Evolutionary conservation across 2,113 vertebrate genomes (phyloP).

Genomic region (Oophaga pumilio): DNA sequence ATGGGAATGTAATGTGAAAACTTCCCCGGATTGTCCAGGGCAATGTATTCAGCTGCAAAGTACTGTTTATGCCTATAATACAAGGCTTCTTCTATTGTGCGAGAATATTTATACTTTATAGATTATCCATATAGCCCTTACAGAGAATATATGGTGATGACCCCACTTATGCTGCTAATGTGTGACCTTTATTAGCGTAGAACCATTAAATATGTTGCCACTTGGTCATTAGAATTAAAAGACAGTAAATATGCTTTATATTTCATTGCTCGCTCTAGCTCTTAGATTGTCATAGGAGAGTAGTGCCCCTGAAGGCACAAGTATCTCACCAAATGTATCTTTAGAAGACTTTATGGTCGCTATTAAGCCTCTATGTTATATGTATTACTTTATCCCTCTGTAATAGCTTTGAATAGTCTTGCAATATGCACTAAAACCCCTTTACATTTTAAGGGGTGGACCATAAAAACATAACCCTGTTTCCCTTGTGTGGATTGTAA

Average conservation of each 20-base stretch:
- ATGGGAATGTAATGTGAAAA: slow-evolving; percentile 5
- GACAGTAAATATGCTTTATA: not conserved
- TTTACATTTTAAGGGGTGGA: too few relatives aligned
- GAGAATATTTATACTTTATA: slow-evolving; percentile 5
- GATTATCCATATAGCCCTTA: slow-evolving; percentile 12
- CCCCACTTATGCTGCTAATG: slow-evolving; percentile 31
- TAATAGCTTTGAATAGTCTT: not conserved
- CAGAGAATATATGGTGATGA: slow-evolving; percentile 15
- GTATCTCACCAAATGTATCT: slow-evolving; percentile 36
- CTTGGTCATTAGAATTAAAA: slow-evolving; percentile 29
- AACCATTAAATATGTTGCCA: slow-evolving; percentile 21
- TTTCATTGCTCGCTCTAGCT: slow-evolving; percentile 31
- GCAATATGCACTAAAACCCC: not conserved
- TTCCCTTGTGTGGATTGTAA: too few relatives aligned
- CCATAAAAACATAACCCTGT: too few relatives aligned
- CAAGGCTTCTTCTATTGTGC: not conserved
- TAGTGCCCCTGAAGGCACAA: not conserved
- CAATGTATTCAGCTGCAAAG: not conserved
- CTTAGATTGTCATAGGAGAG: slow-evolving; percentile 21
- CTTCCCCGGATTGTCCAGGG: not conserved
- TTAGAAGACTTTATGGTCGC: not conserved
- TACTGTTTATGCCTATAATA: not conserved
- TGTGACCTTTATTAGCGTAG: slow-evolving; percentile 18
- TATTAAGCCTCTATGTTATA: not conserved
- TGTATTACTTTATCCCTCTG: not conserved